Evolutionary conservation across 2,797 vertebrate species (phyloP), one percentile per base, ranked within the genome.

Genomic region (Chaunax sp.): DNA sequence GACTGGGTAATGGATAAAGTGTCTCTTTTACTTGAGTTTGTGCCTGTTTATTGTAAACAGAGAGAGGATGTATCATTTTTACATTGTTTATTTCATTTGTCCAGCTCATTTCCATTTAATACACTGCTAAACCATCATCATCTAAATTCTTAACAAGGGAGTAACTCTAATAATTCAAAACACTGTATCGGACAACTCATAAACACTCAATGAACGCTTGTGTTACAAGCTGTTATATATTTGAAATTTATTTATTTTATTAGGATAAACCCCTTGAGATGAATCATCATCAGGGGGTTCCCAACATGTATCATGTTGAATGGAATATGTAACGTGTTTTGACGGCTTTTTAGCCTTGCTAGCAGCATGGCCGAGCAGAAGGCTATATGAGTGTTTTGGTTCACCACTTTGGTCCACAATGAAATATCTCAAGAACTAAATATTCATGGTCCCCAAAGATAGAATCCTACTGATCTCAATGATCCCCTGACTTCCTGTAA

Each of bases 21-120:
- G 51, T 70, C 22, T 72, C 41, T 56, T 51, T 51, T 37, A 70
- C 13, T 37, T 37, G 6, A 12, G 10, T 12, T 12, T 65, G 55
- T 64, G 9, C 64, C 22, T 30, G 28, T 72, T 63, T 45, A 33
- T 40, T 16, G 38, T 40, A 40, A 40, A 18, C 14, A 18, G 38
- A 40, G 14, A 37, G 28, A 28, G 35, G 28, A 30, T 40, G 6
- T 40, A 40, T 40, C 38, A 37, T 15, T 40, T 16, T 7, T 40
- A 15, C 38, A 5, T 40, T 40, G 1, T 40, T 40, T 40, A 18
- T 40, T 40, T 40, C 3, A 15, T 2, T 40, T 37, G 7, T 37
- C 14, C 26, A 62, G 23, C 14, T 57, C 43, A 40, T n/a, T 11
- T 30, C 56, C 40, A 19, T 28, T 51, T 56, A 25, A 33, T 35